These are phyloP conservation scores for Drosophila gunungcola DNA, from an alignment of 1,140 invertebrate genomes.

Conservation along the genomic window DNA sequence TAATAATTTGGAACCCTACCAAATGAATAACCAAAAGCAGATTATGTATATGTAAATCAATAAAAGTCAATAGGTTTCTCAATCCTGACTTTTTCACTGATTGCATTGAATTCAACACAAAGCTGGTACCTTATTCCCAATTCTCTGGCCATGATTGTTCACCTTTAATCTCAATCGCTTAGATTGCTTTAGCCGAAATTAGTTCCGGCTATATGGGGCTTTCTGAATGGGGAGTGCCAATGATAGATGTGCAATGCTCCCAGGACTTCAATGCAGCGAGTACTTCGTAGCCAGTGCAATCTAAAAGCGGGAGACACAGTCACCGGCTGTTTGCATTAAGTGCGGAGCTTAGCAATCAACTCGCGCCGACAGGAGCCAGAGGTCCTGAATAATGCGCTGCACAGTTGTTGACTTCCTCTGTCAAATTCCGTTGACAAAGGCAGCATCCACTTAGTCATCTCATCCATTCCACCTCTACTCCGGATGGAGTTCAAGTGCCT, in stretches of 20 bases:
- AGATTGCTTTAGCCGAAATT: background rate
- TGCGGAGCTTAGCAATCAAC: slow-evolving; percentile 39
- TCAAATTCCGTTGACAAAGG: slow-evolving; percentile 59
- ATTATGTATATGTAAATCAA: too few relatives aligned
- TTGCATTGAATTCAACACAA: background rate
- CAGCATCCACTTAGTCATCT: slow-evolving; percentile 41
- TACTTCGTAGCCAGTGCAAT: slow-evolving; percentile 1
- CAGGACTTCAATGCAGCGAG: slow-evolving; percentile 5
- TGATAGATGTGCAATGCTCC: slow-evolving; percentile 3
- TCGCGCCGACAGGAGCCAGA: slow-evolving; percentile 39
- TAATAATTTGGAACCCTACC: too few relatives aligned
- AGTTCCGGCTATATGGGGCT: background rate
- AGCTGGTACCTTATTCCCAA: background rate
- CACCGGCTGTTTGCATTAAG: slow-evolving; percentile 45
- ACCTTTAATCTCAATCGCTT: slow-evolving; percentile 36
- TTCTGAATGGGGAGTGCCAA: slow-evolving; percentile 6
- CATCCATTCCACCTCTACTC: background rate
- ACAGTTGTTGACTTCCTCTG: slow-evolving; percentile 61
- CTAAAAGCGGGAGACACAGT: background rate
- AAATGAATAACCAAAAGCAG: too few relatives aligned
- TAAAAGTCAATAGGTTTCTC: too few relatives aligned
- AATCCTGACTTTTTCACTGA: background rate
- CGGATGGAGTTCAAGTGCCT: slow-evolving; percentile 34
- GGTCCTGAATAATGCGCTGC: slow-evolving; percentile 59
- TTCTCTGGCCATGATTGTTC: slow-evolving; percentile 28